Evolutionary conservation across 2,797 vertebrate species (phyloP).

Genomic region (Lerista edwardsae): DNA sequence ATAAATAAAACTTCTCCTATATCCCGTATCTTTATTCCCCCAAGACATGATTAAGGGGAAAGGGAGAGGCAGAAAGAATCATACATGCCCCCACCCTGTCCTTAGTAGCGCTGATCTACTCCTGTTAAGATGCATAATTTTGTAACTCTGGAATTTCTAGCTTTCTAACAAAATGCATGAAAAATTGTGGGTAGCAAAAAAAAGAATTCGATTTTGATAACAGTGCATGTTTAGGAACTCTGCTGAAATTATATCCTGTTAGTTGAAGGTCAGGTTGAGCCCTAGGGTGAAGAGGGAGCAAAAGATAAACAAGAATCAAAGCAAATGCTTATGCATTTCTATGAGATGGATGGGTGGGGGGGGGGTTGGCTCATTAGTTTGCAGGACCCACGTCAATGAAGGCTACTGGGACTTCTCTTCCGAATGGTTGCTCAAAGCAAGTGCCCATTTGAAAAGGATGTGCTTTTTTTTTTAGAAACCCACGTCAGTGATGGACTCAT

Average conservation of each 20-base stretch:
- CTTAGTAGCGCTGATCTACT: neutral
- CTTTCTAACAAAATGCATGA: neutral
- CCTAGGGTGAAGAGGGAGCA: neutral
- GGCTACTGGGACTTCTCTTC: neutral
- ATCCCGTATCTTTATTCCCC: neutral
- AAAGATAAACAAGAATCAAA: constrained; percentile 19
- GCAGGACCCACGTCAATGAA: neutral
- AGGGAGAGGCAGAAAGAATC: neutral
- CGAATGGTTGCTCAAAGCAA: neutral
- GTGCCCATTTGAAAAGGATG: neutral
- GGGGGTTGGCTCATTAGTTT: neutral
- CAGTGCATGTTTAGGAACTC: neutral
- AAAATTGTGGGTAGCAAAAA: neutral
- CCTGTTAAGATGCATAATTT: neutral
- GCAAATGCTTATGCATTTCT: neutral
- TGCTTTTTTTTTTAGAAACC: neutral
- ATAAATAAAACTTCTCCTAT: neutral
- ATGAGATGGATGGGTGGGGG: neutral
- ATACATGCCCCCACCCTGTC: neutral
- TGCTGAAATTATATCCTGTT: neutral
- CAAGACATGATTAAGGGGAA: neutral
- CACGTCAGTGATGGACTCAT: neutral
- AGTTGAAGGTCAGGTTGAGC: constrained; percentile 20
- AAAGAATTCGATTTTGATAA: neutral
- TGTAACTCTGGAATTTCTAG: neutral